Conservation (phyloP, 2,888 invertebrate genomes). For the Bombyx huttoni region DNA sequence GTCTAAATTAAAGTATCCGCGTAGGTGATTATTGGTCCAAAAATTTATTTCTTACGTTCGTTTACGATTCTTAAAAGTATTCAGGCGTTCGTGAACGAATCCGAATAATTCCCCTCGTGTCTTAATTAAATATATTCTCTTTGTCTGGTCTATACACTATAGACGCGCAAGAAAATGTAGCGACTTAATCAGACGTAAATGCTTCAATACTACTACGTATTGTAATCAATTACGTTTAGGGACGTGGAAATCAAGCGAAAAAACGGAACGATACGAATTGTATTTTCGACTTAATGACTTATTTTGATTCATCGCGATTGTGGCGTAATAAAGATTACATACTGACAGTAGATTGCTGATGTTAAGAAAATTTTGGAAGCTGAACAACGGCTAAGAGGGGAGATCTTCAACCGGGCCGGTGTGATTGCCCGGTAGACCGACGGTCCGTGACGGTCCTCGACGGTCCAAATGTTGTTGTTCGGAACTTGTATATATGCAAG, state of each 20-base stretch:
- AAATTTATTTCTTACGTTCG: too few species aligned
- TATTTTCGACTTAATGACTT: conserved; percentile 7
- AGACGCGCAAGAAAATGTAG: conserved; percentile 12
- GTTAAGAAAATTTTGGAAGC: too few species aligned
- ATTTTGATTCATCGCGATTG: not conserved
- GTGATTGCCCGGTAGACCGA: too few species aligned
- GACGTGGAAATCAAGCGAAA: conserved; percentile 24
- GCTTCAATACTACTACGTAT: conserved; percentile 15
- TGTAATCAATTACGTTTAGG: conserved; percentile 24
- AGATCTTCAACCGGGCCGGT: too few species aligned
- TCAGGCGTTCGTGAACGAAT: not conserved
- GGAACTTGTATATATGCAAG: too few species aligned
- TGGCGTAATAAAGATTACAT: too few species aligned
- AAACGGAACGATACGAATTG: conserved; percentile 12
- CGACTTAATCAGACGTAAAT: conserved; percentile 17
- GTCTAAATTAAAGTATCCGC: too few species aligned
- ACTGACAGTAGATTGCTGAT: too few species aligned
- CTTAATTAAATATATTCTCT: conserved; percentile 7
- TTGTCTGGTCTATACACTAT: conserved; percentile 4
- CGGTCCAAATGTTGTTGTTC: too few species aligned
- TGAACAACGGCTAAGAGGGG: too few species aligned
- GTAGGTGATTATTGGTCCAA: too few species aligned
- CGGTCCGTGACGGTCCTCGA: too few species aligned
- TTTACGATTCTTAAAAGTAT: not conserved
- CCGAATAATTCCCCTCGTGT: conserved; percentile 4